Percentiles rank a stretch among this genome's conserved stretches.
Conservation (phyloP, 2,113 vertebrate species). For the Genyomyrus donnyi region DNA sequence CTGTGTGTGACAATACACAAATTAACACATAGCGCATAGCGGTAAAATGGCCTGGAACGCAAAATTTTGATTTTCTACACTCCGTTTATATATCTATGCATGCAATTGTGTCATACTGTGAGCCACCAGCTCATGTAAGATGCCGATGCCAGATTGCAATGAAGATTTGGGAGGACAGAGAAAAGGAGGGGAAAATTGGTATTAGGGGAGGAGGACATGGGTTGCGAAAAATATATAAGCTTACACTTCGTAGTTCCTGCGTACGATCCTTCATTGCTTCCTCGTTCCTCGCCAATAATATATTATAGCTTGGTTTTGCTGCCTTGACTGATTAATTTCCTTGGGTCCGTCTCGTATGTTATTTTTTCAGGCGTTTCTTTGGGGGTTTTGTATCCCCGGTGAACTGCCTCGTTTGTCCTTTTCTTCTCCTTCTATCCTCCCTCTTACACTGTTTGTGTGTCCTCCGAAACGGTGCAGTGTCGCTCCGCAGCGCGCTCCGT, state of each 20-base stretch:
- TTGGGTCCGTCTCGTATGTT: conserved; percentile 21
- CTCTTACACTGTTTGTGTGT: conserved; percentile 35
- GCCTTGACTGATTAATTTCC: conserved; percentile 33
- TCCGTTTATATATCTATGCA: not conserved
- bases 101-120: not conserved
- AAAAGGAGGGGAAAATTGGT: conserved; percentile 25
- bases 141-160: conserved; percentile 34
- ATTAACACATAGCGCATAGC: not conserved
- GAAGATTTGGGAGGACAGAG: conserved; percentile 27
- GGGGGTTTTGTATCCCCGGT: conserved; percentile 19
- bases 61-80: not conserved
- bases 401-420: conserved; percentile 20
- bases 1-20: conserved; percentile 20
- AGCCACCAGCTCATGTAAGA: conserved; percentile 18
- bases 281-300: conserved; percentile 38
- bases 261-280: conserved; percentile 52
- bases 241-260: conserved; percentile 55
- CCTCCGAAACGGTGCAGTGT: conserved; percentile 42
- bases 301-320: conserved; percentile 32
- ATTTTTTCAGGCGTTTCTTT: conserved; percentile 20
- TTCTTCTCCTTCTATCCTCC: conserved; percentile 11
- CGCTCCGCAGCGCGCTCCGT: conserved; percentile 43
- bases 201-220: conserved; percentile 18
- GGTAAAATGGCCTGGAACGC: conserved; percentile 21
- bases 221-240: conserved; percentile 32